These are phyloP conservation scores for Brachyhypopomus occidentalis DNA, from an alignment of 2,113 vertebrate species.

Conservation along the genomic window DNA sequence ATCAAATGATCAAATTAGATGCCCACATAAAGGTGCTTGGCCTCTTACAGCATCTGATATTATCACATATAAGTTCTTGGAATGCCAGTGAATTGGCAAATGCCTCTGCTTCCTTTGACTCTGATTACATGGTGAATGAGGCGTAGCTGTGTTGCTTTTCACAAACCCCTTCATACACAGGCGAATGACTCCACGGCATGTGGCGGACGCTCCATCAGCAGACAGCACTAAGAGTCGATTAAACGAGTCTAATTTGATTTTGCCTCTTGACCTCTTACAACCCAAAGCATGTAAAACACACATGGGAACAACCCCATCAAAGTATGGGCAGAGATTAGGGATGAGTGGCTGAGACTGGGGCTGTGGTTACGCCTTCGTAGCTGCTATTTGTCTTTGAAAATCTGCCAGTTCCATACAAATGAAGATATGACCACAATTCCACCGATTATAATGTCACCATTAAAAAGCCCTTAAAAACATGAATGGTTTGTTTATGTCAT, in stretches of 20 bases:
- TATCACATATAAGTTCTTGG: not conserved
- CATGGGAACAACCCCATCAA: constrained; percentile 45
- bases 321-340: constrained; percentile 40
- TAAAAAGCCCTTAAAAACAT: not conserved
- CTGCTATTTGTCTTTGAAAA: constrained; percentile 2
- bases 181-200: not conserved
- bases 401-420: not conserved
- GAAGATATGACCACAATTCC: not conserved
- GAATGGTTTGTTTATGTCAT: not conserved
- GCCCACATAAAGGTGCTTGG: not conserved
- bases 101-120: not conserved
- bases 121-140: not conserved
- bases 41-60: constrained; percentile 3
- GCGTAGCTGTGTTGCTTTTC: not conserved
- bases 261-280: constrained; percentile 68
- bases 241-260: constrained; percentile 69
- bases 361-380: constrained; percentile 11
- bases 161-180: constrained; percentile 4
- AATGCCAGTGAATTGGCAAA: not conserved
- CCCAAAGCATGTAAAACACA: constrained; percentile 59
- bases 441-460: not conserved
- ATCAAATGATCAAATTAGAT: not conserved
- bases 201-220: not conserved
- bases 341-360: constrained; percentile 8
- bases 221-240: constrained; percentile 58